Conservation (phyloP, 2,797 vertebrate species). For the Rhabdomys pumilio region DNA sequence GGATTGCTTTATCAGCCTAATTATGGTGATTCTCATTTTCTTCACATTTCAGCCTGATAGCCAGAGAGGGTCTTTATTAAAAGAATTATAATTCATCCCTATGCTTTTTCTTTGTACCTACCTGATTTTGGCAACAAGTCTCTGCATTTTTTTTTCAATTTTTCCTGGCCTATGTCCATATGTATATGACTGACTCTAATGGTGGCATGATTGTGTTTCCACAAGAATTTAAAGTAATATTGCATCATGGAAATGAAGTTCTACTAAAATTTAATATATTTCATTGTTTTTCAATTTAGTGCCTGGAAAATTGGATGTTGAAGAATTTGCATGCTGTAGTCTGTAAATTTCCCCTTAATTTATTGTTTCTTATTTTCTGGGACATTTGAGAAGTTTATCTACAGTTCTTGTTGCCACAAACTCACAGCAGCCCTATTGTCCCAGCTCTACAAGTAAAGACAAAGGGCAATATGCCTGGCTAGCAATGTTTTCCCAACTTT, state of each 20-base stretch:
- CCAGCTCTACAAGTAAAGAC: not conserved
- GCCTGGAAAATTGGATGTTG: not conserved
- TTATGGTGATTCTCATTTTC: not conserved
- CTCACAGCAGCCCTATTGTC: not conserved
- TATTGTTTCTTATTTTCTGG: not conserved
- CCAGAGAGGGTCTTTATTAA: not conserved
- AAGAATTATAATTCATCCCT: rapidly evolving
- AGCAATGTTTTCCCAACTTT: not conserved
- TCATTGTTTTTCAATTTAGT: not conserved
- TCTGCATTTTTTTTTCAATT: not conserved
- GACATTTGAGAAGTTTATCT: not conserved
- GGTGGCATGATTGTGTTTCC: not conserved
- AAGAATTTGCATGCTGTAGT: not conserved
- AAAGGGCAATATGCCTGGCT: not conserved
- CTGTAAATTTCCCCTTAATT: not conserved
- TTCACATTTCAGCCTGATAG: not conserved
- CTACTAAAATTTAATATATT: not conserved
- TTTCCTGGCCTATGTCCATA: not conserved
- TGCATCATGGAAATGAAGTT: not conserved
- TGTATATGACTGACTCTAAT: not conserved
- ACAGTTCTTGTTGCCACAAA: not conserved
- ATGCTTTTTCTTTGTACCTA: not conserved
- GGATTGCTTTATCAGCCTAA: not conserved
- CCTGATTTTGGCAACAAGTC: not conserved
- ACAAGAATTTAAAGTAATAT: not conserved